phyloP scores from a whole-genome alignment of 2,113 vertebrate species.

The Callospermophilus lateralis region DNA sequence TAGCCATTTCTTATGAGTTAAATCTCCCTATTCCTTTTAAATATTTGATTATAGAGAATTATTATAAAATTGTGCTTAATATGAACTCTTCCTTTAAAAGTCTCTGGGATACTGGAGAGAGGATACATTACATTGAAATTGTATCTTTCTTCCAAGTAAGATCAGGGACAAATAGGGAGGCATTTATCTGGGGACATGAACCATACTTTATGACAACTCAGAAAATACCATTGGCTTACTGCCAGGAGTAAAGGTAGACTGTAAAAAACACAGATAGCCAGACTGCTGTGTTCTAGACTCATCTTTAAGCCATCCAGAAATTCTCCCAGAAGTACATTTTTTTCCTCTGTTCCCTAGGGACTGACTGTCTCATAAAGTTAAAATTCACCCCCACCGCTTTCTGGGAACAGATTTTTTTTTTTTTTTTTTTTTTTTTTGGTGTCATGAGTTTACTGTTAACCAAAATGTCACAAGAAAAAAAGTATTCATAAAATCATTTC shows the following conservation, averaged over 20 bases:
- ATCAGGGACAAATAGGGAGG: not conserved
- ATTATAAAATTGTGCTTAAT: constrained; percentile 5
- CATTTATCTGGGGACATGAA: constrained; percentile 43
- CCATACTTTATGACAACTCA: not conserved
- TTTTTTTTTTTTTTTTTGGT: constrained; percentile 40
- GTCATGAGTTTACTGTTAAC: constrained; percentile 66
- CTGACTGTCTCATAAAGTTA: constrained; percentile 58
- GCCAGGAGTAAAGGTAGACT: not conserved
- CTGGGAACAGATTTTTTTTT: constrained; percentile 55
- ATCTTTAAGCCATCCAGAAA: constrained; percentile 60
- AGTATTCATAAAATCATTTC: constrained; percentile 72
- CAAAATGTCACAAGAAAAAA: constrained; percentile 70
- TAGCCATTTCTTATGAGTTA: constrained; percentile 23
- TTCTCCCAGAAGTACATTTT: constrained; percentile 65
- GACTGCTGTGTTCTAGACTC: not conserved
- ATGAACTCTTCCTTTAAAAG: constrained; percentile 12
- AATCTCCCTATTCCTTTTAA: not conserved
- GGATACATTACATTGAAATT: not conserved
- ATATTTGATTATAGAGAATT: not conserved
- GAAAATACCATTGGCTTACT: constrained; percentile 35
- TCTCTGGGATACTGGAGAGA: constrained; percentile 30
- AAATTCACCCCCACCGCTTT: constrained; percentile 76
- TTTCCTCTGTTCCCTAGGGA: constrained; percentile 55
- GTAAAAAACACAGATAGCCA: not conserved
- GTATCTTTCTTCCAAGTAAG: constrained; percentile 45